Conservation (phyloP, 2,797 vertebrate genomes). For the Sylvia borin region DNA sequence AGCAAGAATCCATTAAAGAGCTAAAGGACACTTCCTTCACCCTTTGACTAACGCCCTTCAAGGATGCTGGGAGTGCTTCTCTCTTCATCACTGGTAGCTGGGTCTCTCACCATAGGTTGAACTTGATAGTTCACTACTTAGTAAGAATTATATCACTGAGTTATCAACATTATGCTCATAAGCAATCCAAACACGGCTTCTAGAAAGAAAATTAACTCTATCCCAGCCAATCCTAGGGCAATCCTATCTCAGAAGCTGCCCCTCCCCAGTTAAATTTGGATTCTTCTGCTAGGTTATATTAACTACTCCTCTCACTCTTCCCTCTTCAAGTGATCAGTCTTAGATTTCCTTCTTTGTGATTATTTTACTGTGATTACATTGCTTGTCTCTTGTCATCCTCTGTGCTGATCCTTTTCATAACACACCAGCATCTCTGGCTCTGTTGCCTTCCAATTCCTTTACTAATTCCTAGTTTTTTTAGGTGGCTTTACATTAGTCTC, state of each 20-base stretch:
- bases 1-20: background rate
- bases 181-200: background rate
- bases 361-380: background rate
- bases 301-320: background rate
- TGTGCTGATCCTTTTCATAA: background rate
- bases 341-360: background rate
- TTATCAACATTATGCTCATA: background rate
- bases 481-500: background rate
- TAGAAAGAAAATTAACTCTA: background rate
- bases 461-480: background rate
- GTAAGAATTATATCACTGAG: background rate
- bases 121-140: background rate
- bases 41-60: background rate
- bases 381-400: background rate
- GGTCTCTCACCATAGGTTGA: background rate
- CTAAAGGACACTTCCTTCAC: background rate
- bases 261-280: background rate
- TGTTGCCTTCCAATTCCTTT: background rate
- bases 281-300: background rate
- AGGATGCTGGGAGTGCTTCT: background rate
- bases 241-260: background rate
- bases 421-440: background rate
- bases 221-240: background rate
- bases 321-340: background rate
- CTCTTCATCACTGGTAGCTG: background rate